Evolutionary conservation across 2,797 vertebrate genomes (phyloP), one percentile per base, ranked within the genome.

Genomic region (Neosalanx taihuensis): DNA sequence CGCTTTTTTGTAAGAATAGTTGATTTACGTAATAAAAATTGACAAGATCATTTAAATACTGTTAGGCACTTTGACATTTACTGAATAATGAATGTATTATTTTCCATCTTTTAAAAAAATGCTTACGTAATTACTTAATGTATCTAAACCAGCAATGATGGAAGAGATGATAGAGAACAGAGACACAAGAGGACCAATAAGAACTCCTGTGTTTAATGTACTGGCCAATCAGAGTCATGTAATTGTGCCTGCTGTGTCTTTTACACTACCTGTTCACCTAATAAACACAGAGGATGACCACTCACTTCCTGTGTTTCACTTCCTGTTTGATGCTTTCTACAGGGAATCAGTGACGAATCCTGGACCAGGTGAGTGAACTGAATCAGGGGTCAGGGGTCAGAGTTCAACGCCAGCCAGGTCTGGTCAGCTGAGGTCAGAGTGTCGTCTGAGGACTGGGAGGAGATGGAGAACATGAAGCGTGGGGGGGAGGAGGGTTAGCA

Each of bases 161-260:
- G 41, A 72, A 63, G 76, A 78, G 74, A 72, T 75, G 82, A 76
- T 7, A 41, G 59, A 77, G 51, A 64, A 49, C 35, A 41, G 26
- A 26, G 26, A 73, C 18, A 57, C 13, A 46, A 46, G 41, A 17
- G 9, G 60, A 37, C 35, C 64, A 63, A 64, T 51, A 59, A 57
- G 69, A 73, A 56, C 69, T 81, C 77, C 74, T 78, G 51, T 56
- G 79, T 80, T 84, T 81, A 77, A 86, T 77, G 84, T 85, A 83
- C 80, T 84, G 83, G 81, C 83, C 83, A 86, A 84, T 87, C 81
- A 82, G 80, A 89, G 81, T 88, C 83, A 83, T 90, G 85, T 88
- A 83, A 81, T 83, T 86, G 85, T 91, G 87, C 86, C 89, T 91
- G 87, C 76, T 84, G 84, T 90, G 81, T 89, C 80, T 84, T 81